A percentile compares a stretch with the other conserved stretches of the same genome.
Conservation (phyloP, 2,888 invertebrate genomes). For the Empis livida region DNA sequence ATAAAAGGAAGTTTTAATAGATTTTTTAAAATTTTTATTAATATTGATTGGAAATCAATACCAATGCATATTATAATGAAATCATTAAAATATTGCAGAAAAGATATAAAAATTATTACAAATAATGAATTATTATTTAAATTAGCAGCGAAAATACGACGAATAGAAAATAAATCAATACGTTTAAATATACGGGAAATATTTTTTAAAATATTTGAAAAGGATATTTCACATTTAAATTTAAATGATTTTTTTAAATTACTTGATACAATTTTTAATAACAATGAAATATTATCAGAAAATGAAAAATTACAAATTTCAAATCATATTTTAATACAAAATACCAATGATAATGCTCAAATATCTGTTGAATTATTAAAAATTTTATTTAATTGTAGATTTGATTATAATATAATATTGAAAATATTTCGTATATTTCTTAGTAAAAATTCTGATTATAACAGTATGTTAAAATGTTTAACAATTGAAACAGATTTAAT, state of each 20-base stretch:
- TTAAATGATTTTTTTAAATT: slow-evolving; percentile 1
- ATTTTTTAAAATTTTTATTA: slow-evolving; percentile 11
- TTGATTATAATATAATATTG: not conserved
- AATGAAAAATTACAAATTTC: not conserved
- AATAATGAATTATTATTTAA: not conserved
- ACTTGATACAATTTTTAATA: not conserved
- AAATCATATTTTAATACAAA: not conserved
- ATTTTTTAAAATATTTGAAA: slow-evolving; percentile 4
- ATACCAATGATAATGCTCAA: too few relatives aligned
- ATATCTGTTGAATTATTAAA: not conserved
- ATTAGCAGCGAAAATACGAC: slow-evolving; percentile 1
- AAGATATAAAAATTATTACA: not conserved
- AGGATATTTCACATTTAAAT: not conserved
- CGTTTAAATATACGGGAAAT: not conserved
- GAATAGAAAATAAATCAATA: slow-evolving; percentile 5
- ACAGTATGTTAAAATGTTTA: not conserved
- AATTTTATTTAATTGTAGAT: not conserved
- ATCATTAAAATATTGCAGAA: not conserved
- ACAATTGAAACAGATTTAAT: not conserved
- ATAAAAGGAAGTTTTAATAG: slow-evolving; percentile 10
- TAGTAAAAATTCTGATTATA: not conserved
- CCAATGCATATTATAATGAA: slow-evolving; percentile 24
- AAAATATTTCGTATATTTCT: not conserved
- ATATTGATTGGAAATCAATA: slow-evolving; percentile 25
- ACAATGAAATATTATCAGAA: not conserved